Percentiles rank a stretch among this genome's conserved stretches.
These are phyloP conservation scores for Blennius ocellaris DNA, from an alignment of 2,113 vertebrate genomes.

Conservation along the genomic window DNA sequence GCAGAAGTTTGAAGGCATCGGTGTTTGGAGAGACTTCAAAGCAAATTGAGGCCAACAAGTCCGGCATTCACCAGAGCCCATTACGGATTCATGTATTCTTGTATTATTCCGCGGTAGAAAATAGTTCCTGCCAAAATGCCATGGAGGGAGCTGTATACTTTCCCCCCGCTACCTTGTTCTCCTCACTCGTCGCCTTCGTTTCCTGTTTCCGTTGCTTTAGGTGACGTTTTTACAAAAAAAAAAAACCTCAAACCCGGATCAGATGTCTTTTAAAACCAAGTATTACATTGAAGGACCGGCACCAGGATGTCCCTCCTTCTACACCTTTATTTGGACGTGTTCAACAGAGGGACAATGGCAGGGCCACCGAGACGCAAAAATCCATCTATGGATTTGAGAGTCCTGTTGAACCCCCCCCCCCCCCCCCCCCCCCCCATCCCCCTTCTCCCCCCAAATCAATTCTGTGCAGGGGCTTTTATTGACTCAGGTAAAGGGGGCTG, in stretches of 20 bases:
- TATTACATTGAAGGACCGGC: constrained; percentile 5
- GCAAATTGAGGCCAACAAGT: too few species aligned
- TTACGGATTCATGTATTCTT: too few species aligned
- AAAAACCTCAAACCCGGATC: constrained; percentile 14
- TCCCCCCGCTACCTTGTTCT: constrained; percentile 49
- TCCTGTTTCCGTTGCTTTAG: constrained; percentile 36
- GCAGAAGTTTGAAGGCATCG: too few species aligned
- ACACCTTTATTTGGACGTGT: constrained; percentile 25
- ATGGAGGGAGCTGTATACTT: too few species aligned
- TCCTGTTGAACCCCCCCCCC: constrained; percentile 48
- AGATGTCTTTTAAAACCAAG: constrained; percentile 24
- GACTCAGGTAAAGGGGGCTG: constrained; percentile 75
- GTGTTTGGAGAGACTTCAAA: too few species aligned
- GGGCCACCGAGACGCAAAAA: constrained; percentile 54
- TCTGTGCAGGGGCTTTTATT: constrained; percentile 71
- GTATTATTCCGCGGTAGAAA: too few species aligned
- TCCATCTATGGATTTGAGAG: constrained; percentile 73
- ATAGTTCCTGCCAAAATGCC: constrained; percentile 2
- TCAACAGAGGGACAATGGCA: constrained; percentile 47
- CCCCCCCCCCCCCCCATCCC: constrained; percentile 5
- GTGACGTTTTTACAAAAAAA: not conserved
- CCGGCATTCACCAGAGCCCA: too few species aligned
- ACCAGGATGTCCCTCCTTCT: not conserved
- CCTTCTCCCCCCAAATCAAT: constrained; percentile 73
- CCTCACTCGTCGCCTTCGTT: constrained; percentile 52